A percentile compares a stretch with the other conserved stretches of the same genome.
Conservation (phyloP, 2,888 invertebrate species). For the Hymenopus coronatus region DNA sequence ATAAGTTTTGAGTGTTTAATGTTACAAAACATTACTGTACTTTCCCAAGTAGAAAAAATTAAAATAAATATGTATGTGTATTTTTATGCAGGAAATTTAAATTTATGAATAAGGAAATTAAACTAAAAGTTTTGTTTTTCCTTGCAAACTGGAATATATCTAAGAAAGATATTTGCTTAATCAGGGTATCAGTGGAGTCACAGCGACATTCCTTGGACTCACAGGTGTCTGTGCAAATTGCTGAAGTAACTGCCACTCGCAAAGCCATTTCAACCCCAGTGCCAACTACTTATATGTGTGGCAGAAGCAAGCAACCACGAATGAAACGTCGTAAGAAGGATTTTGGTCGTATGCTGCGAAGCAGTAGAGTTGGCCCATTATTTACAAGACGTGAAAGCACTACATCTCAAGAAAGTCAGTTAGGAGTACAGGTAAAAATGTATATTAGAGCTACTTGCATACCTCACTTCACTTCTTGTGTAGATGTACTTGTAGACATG, state of each 20-base stretch:
- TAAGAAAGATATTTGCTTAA: not conserved
- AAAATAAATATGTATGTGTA: too few relatives aligned
- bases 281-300: constrained; percentile 36
- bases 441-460: not conserved
- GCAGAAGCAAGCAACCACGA: constrained; percentile 29
- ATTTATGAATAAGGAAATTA: too few relatives aligned
- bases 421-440: constrained; percentile 54
- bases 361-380: constrained; percentile 42
- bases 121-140: not conserved
- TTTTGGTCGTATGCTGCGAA: constrained; percentile 45
- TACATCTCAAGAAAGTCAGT: constrained; percentile 77
- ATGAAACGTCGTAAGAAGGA: constrained; percentile 48
- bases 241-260: constrained; percentile 71
- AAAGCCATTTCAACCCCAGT: constrained; percentile 55
- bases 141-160: not conserved
- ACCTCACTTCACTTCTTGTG: too few relatives aligned
- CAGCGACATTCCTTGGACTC: constrained; percentile 85
- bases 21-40: too few relatives aligned
- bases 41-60: too few relatives aligned
- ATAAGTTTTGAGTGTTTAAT: too few relatives aligned
- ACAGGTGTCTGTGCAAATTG: constrained; percentile 79
- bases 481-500: not conserved
- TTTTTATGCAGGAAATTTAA: too few relatives aligned
- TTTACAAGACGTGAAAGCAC: constrained; percentile 59
- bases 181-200: constrained; percentile 77